Base-by-base conservation (phyloP, 1,140 invertebrate species). In the Coenobita brevimanus region DNA sequence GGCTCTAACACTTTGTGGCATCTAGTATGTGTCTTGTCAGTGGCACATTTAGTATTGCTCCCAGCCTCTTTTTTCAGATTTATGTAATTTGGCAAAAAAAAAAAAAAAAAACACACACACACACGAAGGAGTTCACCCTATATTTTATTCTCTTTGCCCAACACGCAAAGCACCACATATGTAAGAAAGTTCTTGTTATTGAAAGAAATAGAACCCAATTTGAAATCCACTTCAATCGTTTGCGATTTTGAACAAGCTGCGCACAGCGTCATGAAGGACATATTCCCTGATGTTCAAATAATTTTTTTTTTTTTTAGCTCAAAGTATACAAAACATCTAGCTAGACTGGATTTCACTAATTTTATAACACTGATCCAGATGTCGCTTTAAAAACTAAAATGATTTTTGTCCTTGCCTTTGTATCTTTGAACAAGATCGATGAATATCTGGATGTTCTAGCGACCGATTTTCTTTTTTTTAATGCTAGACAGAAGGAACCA, bases 21-120 rank as follows among this genome's bases (percentile, higher is more conserved):
- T 71, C 82, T 54, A 67, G n/a, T n/a, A 83, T 73, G 67, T 83
- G 82, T 62, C 71, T 71, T 73, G 82, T 10, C 2, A 67, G 50
- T 83, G 82, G 82, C 30, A 83, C 67, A 83, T 71, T 83, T 30
- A 71, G 69, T 67, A 82, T 82, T 82, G 80, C 60, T 82, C 60
- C 36, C 33, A 67, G 60, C 36, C 67, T 83, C 67, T 83, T 83
- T 83, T 83, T 41, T 71, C 67, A 57, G 60, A 82, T 82, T 64
- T 82, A 82, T 67, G 38, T 82, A 82, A 82, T 82, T 41, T 3
- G 10, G n/a, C 57, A 4, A 50, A 50, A 50, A 50, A 50, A 50
- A 50, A n/a, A n/a, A n/a, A n/a, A n/a, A n/a, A n/a, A n/a, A n/a
- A n/a, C n/a, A n/a, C n/a, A n/a, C n/a, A n/a, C n/a, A n/a, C n/a